These are phyloP conservation scores for Enteromius radiatus DNA, from an alignment of 2,797 vertebrate species.

Conservation along the genomic window DNA sequence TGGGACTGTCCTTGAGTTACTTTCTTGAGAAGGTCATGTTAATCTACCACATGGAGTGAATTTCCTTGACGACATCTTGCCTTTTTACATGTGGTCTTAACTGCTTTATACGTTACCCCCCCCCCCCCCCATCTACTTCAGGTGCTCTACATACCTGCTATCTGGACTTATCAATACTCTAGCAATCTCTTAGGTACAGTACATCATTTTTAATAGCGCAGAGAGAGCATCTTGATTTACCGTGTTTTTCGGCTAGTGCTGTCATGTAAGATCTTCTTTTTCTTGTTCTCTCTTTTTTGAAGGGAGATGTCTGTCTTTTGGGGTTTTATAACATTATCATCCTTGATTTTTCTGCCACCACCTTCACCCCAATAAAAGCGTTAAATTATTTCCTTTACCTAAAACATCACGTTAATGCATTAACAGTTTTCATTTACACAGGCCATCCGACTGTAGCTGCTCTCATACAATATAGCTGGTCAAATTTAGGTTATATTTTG, in stretches of 20 bases:
- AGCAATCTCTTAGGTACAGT: slow-evolving; percentile 18
- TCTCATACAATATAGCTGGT: slow-evolving; percentile 62
- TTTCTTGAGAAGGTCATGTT: slow-evolving; percentile 22
- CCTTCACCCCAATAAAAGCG: slow-evolving; percentile 37
- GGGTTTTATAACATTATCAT: slow-evolving; percentile 13
- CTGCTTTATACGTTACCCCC: neutral
- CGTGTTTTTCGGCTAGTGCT: slow-evolving; percentile 23
- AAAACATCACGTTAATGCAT: slow-evolving; percentile 51
- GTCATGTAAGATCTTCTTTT: slow-evolving; percentile 6
- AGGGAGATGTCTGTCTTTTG: slow-evolving; percentile 29
- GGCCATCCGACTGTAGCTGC: slow-evolving; percentile 58
- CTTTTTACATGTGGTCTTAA: slow-evolving; percentile 47
- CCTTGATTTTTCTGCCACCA: slow-evolving; percentile 5
- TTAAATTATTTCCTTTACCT: slow-evolving; percentile 55
- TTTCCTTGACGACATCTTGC: slow-evolving; percentile 23
- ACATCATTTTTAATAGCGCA: slow-evolving; percentile 8
- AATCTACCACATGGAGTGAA: slow-evolving; percentile 22
- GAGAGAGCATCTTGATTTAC: slow-evolving; percentile 26
- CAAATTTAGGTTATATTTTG: slow-evolving; percentile 67
- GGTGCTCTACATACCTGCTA: slow-evolving; percentile 2
- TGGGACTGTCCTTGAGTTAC: slow-evolving; percentile 27
- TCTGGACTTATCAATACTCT: slow-evolving; percentile 23
- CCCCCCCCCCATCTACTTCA: neutral
- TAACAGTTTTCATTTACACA: slow-evolving; percentile 51
- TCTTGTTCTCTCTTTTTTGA: slow-evolving; percentile 40